phyloP scores from a whole-genome alignment of 2,888 invertebrate genomes.

The Terebella lapidaria region DNA sequence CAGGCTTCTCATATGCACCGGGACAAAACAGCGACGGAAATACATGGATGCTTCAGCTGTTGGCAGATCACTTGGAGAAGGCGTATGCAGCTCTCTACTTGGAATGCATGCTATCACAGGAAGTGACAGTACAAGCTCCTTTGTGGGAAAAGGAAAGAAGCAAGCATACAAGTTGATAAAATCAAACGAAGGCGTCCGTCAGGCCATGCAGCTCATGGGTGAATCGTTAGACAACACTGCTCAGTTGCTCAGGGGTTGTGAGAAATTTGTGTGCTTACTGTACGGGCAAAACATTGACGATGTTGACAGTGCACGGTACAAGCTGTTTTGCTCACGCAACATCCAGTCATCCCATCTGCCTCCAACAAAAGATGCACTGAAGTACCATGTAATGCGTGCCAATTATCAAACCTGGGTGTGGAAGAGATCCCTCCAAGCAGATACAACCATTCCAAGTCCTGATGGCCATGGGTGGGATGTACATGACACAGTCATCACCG shows the following conservation, averaged over 20 bases:
- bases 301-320: background rate
- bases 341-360: background rate
- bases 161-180: background rate
- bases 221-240: background rate
- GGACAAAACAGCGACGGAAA: slow-evolving; percentile 8
- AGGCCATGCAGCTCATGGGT: background rate
- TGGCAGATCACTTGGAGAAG: no score
- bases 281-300: background rate
- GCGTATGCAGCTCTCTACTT: slow-evolving; percentile 14
- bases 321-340: background rate
- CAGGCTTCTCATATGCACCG: no score
- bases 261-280: background rate
- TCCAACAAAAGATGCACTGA: background rate
- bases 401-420: no score
- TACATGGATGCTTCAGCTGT: background rate
- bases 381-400: background rate
- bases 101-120: slow-evolving; percentile 22
- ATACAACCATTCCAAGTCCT: background rate
- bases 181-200: background rate
- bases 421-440: background rate
- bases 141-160: background rate
- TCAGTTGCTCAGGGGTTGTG: background rate
- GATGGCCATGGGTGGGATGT: background rate
- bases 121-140: slow-evolving; percentile 17
- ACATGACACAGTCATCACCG: background rate